Evolutionary conservation across 2,113 vertebrate species (phyloP).

Genomic region (Isurus oxyrinchus): DNA sequence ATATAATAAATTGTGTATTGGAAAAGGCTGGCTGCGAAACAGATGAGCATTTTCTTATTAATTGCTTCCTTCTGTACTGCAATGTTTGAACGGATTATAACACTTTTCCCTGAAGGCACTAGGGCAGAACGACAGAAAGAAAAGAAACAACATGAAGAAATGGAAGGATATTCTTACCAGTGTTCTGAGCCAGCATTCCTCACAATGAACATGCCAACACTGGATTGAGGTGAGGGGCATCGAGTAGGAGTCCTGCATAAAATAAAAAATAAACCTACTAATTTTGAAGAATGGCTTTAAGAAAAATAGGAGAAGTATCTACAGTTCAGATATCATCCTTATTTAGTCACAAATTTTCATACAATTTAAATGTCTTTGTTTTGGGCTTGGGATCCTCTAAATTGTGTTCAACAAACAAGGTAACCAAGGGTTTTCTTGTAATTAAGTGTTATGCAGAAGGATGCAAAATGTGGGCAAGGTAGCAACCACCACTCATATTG

Average conservation of each 20-base stretch:
- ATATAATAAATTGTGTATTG: slow-evolving; percentile 62
- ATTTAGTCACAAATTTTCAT: neutral
- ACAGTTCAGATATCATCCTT: neutral
- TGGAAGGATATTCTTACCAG: slow-evolving; percentile 67
- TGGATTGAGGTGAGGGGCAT: slow-evolving; percentile 98
- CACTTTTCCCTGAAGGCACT: slow-evolving; percentile 39
- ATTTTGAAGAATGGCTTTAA: slow-evolving; percentile 4
- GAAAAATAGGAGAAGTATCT: neutral
- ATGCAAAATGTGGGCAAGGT: neutral
- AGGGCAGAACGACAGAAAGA: slow-evolving; percentile 30
- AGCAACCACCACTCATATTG: neutral
- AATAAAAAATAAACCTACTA: slow-evolving; percentile 41
- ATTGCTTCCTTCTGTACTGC: slow-evolving; percentile 53
- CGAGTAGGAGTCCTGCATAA: slow-evolving; percentile 85
- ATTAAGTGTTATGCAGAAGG: neutral
- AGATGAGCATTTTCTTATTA: slow-evolving; percentile 63
- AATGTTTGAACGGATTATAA: slow-evolving; percentile 43
- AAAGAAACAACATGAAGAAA: slow-evolving; percentile 29
- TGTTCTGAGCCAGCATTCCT: slow-evolving; percentile 99
- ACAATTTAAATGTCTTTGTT: neutral
- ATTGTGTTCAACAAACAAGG: neutral
- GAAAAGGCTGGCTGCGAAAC: slow-evolving; percentile 57
- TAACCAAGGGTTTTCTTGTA: neutral
- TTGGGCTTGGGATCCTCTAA: neutral
- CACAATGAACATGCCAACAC: slow-evolving; percentile 99